Evolutionary conservation across 1,140 invertebrate genomes (phyloP), one percentile per base, ranked within the genome.

Genomic region (Artemia franciscana): DNA sequence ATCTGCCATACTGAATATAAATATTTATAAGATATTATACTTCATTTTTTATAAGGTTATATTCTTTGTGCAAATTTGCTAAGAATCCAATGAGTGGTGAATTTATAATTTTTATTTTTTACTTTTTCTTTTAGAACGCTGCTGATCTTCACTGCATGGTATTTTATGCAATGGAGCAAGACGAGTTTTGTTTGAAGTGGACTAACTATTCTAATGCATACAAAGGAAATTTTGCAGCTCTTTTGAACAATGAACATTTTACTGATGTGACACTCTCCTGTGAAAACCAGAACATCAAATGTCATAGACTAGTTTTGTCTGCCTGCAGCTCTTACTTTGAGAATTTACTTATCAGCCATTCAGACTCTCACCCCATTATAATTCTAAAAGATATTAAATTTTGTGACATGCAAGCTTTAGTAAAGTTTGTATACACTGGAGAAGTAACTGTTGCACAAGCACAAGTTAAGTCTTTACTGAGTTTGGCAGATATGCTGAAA

Each of bases 401-500:
- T 51, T 56, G 60, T 24, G 60, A 66, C 51, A 57, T 67, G 21
- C 62, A 61, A 24, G 62, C 65, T 56, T 62, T 67, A 23, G 27
- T 64, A 23, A 57, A 64, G 59, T 67, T 60, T 59, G 65, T 67
- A 59, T 67, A 67, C 60, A 57, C 61, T 0, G 66, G 66, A n/a
- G 65, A 66, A 59, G 66, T 67, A 4, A 62, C 62, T 21, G 62
- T 65, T 24, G 62, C 64, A 1, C 65, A 66, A 28, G 66, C 64
- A 56, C 65, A 67, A 24, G 59, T 67, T 15, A 51, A 60, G 26
- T 62, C 58, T 27, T 57, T 67, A 12, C 59, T 67, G 5, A 63
- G 59, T 26, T 82, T 87, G 1, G 88, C 88, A 0, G 83, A 89
- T 70, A 80, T 84, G 27, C 72, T 91, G 9, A 84, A 86, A 71